These are phyloP conservation scores for Pristionchus pacificus DNA, from an alignment of 1,140 invertebrate species.

Conservation along the genomic window DNA sequence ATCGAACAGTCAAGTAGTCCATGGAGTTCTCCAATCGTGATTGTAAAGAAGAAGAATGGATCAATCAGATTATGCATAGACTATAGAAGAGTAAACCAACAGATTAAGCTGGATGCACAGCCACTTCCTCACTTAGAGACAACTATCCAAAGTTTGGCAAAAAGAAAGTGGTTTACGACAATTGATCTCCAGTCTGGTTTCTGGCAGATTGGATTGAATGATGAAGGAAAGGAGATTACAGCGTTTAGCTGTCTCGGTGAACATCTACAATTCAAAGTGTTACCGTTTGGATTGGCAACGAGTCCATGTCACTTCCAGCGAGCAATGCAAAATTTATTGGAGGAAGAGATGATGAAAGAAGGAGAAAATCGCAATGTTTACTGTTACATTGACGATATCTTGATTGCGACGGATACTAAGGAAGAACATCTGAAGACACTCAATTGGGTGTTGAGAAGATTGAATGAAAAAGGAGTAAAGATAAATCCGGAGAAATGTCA, in stretches of 20 bases:
- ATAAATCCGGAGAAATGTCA: slow-evolving; percentile 13
- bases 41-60: slow-evolving; percentile 63
- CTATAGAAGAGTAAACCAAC: slow-evolving; percentile 60
- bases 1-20: slow-evolving; percentile 33
- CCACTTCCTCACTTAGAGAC: slow-evolving; percentile 58
- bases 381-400: slow-evolving; percentile 19
- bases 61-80: slow-evolving; percentile 59
- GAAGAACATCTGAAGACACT: slow-evolving; percentile 1
- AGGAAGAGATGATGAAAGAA: background rate
- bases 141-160: slow-evolving; percentile 57
- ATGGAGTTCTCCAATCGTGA: slow-evolving; percentile 61
- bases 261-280: background rate
- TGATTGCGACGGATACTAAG: slow-evolving; percentile 14
- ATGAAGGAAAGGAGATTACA: slow-evolving; percentile 2
- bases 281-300: background rate
- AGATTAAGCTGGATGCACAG: slow-evolving; percentile 56
- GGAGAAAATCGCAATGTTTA: background rate
- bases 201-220: slow-evolving; percentile 16
- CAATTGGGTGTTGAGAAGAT: background rate
- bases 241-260: background rate
- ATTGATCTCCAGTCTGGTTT: slow-evolving; percentile 58
- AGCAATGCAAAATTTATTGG: slow-evolving; percentile 26
- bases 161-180: slow-evolving; percentile 58
- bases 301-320: slow-evolving; percentile 15
- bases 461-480: background rate